These are phyloP conservation scores for Epirrita christyi DNA, from an alignment of 2,888 invertebrate species.

Conservation along the genomic window DNA sequence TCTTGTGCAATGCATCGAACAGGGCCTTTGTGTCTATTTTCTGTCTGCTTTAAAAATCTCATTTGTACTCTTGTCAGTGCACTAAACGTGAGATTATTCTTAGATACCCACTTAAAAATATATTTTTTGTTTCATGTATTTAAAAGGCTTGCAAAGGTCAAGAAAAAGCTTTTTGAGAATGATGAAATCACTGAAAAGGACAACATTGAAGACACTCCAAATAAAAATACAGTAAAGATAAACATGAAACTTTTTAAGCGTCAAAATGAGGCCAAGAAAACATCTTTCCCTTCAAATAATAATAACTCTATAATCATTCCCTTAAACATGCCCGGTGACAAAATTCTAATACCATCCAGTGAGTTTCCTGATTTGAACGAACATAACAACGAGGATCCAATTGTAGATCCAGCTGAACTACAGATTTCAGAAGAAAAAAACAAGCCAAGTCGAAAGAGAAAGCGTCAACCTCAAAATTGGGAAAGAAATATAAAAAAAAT, in stretches of 20 bases:
- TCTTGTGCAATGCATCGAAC: too few species aligned
- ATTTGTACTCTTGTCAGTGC: too few species aligned
- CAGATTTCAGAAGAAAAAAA: constrained; percentile 7
- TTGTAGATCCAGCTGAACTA: not conserved
- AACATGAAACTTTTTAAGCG: constrained; percentile 2
- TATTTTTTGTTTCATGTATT: constrained; percentile 6
- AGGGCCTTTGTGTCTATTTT: too few species aligned
- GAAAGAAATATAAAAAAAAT: constrained; percentile 21
- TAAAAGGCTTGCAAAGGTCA: constrained; percentile 5
- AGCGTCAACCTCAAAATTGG: constrained; percentile 17
- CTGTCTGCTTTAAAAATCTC: too few species aligned
- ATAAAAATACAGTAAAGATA: constrained; percentile 1
- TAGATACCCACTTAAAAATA: too few species aligned
- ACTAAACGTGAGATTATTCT: too few species aligned
- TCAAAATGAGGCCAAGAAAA: too few species aligned
- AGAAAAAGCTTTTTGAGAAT: constrained; percentile 6
- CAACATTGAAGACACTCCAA: constrained; percentile 9
- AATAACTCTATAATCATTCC: constrained; percentile 8
- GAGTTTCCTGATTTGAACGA: not conserved
- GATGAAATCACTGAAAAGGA: constrained; percentile 6
- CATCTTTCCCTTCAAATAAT: too few species aligned
- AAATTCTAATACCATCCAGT: constrained; percentile 10
- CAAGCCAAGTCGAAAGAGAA: constrained; percentile 19
- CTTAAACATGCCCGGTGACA: constrained; percentile 7
- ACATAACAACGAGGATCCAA: too few species aligned